Base-by-base conservation (phyloP, 2,113 vertebrate genomes). In the Megalops atlanticus region DNA sequence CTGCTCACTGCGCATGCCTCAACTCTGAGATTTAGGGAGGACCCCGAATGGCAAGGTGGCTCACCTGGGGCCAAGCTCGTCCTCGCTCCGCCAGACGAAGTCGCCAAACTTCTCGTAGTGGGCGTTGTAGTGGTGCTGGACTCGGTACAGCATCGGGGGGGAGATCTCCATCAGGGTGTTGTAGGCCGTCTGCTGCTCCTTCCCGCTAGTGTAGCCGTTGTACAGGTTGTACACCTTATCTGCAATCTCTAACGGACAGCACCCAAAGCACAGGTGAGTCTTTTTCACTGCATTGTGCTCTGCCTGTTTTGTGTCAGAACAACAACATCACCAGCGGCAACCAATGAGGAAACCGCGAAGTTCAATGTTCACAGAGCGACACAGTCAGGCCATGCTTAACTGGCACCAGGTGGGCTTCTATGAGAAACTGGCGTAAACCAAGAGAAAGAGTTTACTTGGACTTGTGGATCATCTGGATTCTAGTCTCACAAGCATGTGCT, bases 101-200 rank as follows among this genome's bases (percentile, higher is more conserved):
- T 99, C 98, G 0, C 98, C 98, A 16, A 99, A 99, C 90, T 99
- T 99, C 90, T 99, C 98, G 0, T 99, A 99, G 91, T 98, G 98
- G 4, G 97, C 95, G 80, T 99, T 98, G 94, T 99, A 99, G 90
- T 99, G 98, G 86, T 99, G 96, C 88, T 98, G 97, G 27, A 99
- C 94, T 16, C 98, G 93, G 85, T 97, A 96, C 0, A 99, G 93
- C 92, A 98, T 95, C 0, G 97, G 97, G 2, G 97, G 91, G 0
- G 97, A 93, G 80, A 99, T 94, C 85, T 99, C 98, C 98, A 99
- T 99, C 74, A 99, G 89, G 0, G 95, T 98, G 91, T 99, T 99
- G 87, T 99, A 99, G 85, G 98, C 98, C 0, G 96, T 96, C 92
- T 99, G 98, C 90, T 99, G 98, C 88, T 99, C 98, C 89, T 99